A percentile compares a stretch with the other conserved stretches of the same genome.
phyloP scores from a whole-genome alignment of 2,113 vertebrate species.

The Ia io region DNA sequence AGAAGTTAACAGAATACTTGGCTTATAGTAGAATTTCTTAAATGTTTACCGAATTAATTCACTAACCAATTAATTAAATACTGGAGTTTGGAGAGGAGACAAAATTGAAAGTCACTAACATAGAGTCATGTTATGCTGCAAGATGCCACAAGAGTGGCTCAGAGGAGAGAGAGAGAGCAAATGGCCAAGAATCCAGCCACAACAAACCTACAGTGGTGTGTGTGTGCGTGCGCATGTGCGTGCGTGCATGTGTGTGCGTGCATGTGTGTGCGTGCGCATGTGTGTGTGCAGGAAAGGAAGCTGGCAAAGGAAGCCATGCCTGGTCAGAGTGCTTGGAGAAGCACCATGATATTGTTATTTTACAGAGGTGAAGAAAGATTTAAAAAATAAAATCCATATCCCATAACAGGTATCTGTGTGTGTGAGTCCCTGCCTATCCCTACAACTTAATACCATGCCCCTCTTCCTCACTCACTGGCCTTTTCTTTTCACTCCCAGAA shows the following conservation, averaged over 20 bases:
- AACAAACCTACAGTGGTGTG: background rate
- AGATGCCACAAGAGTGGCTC: background rate
- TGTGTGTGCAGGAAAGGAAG: background rate
- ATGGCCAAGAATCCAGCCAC: background rate
- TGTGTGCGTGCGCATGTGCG: background rate
- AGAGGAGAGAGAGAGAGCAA: background rate
- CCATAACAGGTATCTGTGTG: background rate
- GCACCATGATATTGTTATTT: background rate
- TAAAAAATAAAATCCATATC: background rate
- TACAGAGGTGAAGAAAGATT: background rate
- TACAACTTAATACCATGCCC: fast-evolving
- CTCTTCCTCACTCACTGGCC: background rate
- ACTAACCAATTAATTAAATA: background rate
- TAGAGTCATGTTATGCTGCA: background rate
- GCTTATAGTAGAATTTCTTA: background rate
- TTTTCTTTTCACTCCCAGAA: background rate
- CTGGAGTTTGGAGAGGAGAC: background rate
- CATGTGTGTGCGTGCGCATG: background rate
- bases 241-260: background rate
- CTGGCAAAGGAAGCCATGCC: background rate
- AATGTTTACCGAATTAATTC: conserved; percentile 29
- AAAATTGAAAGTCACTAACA: background rate
- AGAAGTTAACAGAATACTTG: conserved; percentile 8
- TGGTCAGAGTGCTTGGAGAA: background rate
- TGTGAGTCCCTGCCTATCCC: background rate